Evolutionary conservation across 2,888 invertebrate genomes (phyloP).

Genomic region (Callimorpha dominula): DNA sequence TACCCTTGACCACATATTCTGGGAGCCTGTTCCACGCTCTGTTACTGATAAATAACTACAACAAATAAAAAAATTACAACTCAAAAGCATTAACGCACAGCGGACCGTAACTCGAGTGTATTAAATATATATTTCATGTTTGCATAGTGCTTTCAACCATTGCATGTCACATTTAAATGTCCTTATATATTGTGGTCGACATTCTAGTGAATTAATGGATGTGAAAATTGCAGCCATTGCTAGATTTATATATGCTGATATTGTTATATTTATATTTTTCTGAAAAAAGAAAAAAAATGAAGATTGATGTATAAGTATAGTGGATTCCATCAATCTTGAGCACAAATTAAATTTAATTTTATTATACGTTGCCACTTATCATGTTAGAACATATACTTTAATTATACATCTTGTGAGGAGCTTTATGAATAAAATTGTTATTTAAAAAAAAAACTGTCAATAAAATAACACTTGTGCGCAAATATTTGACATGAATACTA

Average conservation of each 20-base stretch:
- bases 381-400: too few relatives aligned
- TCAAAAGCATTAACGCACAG: background rate
- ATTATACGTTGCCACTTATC: background rate
- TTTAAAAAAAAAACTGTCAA: background rate
- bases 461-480: background rate
- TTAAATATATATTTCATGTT: background rate
- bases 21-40: too few relatives aligned
- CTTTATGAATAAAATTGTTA: background rate
- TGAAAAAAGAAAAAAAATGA: too few relatives aligned
- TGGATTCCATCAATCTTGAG: background rate
- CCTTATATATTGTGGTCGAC: background rate
- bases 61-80: too few relatives aligned
- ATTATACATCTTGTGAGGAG: too few relatives aligned
- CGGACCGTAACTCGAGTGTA: background rate
- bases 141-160: background rate
- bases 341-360: background rate
- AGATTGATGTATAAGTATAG: too few relatives aligned
- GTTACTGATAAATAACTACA: too few relatives aligned
- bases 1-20: too few relatives aligned
- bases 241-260: background rate
- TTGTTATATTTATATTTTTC: background rate
- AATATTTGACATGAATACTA: background rate
- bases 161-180: background rate
- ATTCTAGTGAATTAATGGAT: background rate
- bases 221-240: conserved; percentile 1